A percentile compares a stretch with the other conserved stretches of the same genome.
Evolutionary conservation across 2,113 vertebrate genomes (phyloP).

Genomic region (Ictalurus punctatus): DNA sequence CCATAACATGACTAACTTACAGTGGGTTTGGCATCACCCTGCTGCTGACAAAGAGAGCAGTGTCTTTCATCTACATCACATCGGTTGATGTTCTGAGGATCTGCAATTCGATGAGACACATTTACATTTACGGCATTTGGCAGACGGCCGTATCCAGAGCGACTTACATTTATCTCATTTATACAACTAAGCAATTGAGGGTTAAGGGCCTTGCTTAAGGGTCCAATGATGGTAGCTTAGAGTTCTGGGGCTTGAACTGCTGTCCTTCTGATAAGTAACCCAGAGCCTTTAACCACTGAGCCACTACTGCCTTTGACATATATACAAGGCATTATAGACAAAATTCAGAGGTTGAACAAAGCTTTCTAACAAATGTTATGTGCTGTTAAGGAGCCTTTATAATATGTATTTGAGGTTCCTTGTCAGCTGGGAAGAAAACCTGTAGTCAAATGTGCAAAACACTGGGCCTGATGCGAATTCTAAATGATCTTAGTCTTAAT

Average conservation of each 20-base stretch:
- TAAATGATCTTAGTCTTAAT: too few relatives aligned
- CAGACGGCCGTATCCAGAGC: too few relatives aligned
- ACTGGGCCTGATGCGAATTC: not conserved
- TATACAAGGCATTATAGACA: not conserved
- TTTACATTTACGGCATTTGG: too few relatives aligned
- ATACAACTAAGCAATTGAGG: too few relatives aligned
- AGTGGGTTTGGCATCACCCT: constrained; percentile 78
- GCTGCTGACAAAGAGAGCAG: constrained; percentile 83
- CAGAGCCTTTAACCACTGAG: too few relatives aligned
- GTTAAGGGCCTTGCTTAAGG: too few relatives aligned
- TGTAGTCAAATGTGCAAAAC: not conserved
- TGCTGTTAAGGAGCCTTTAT: not conserved
- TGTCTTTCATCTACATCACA: constrained; percentile 73
- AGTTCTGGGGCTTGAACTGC: too few relatives aligned
- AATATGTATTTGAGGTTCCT: too few relatives aligned
- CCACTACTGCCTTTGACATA: not conserved
- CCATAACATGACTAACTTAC: constrained; percentile 61
- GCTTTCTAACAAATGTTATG: not conserved
- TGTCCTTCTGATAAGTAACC: too few relatives aligned
- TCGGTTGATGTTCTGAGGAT: constrained; percentile 49
- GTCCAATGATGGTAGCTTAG: too few relatives aligned
- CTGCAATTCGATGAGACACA: constrained; percentile 38
- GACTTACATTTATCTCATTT: too few relatives aligned
- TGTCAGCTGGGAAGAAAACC: not conserved
- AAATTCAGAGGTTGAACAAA: not conserved